Conservation (phyloP, 2,888 invertebrate genomes). For the Asteroscopus sphinx region DNA sequence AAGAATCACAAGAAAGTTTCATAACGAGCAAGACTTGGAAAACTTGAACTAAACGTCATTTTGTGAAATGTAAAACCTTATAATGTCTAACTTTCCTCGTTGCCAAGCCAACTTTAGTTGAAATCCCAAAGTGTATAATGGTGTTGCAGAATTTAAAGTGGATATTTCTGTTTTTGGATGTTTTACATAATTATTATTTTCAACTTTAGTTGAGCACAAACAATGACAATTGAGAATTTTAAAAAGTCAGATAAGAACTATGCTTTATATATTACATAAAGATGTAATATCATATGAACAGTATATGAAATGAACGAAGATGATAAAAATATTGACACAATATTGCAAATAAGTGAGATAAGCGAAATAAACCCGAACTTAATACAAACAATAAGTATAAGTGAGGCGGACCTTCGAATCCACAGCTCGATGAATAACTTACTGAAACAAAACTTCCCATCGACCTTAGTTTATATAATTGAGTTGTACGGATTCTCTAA, state of each 20-base stretch:
- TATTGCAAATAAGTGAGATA: slow-evolving; percentile 38
- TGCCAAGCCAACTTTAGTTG: slow-evolving; percentile 42
- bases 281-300: background rate
- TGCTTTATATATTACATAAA: background rate
- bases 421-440: slow-evolving; percentile 69
- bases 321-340: slow-evolving; percentile 35
- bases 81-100: slow-evolving; percentile 52
- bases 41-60: slow-evolving; percentile 49
- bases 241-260: slow-evolving; percentile 3
- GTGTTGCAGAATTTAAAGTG: slow-evolving; percentile 41
- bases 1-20: slow-evolving; percentile 58
- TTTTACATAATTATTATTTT: slow-evolving; percentile 15
- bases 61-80: slow-evolving; percentile 59
- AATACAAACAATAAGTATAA: slow-evolving; percentile 63
- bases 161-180: slow-evolving; percentile 32
- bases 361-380: slow-evolving; percentile 24
- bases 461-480: slow-evolving; percentile 68
- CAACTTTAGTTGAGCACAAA: slow-evolving; percentile 6
- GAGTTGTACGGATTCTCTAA: slow-evolving; percentile 67
- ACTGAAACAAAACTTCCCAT: slow-evolving; percentile 64
- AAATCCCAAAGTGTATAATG: slow-evolving; percentile 38
- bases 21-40: slow-evolving; percentile 53
- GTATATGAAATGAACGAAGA: slow-evolving; percentile 18
- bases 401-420: slow-evolving; percentile 61
- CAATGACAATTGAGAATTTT: slow-evolving; percentile 3